Conservation (phyloP, 2,797 vertebrate genomes). For the Graptemys geographica region DNA sequence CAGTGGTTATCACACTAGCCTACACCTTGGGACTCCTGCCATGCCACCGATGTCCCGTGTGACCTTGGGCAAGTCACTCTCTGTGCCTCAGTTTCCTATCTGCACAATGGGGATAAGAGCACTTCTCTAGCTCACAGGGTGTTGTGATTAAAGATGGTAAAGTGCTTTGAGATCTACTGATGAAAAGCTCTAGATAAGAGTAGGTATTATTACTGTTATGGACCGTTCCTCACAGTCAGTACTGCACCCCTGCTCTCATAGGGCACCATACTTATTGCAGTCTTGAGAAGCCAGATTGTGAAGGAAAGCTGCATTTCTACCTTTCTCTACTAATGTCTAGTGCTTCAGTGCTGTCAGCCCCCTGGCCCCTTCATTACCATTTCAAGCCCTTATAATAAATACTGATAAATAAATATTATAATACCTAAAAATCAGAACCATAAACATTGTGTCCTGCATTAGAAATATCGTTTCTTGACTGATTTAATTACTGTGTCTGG, state of each 20-base stretch:
- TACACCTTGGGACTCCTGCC: not conserved
- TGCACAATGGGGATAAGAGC: not conserved
- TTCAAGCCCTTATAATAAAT: not conserved
- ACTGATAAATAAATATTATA: not conserved
- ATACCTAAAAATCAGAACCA: slow-evolving; percentile 3
- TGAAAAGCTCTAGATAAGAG: too few species aligned
- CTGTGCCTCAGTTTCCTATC: not conserved
- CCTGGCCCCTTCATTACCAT: not conserved
- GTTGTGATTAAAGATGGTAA: too few species aligned
- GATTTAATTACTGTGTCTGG: not conserved
- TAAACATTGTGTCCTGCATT: not conserved
- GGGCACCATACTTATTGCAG: not conserved
- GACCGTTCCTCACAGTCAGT: not conserved
- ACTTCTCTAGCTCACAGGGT: too few species aligned
- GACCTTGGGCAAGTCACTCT: not conserved
- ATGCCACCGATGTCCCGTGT: not conserved
- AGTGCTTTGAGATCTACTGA: too few species aligned
- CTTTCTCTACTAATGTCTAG: not conserved
- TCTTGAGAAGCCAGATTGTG: not conserved
- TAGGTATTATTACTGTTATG: not conserved
- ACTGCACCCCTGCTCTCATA: not conserved
- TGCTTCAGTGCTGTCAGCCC: not conserved
- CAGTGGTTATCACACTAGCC: not conserved
- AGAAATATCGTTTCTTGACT: not conserved
- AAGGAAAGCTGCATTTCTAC: not conserved